Evolutionary conservation across 1,140 invertebrate species (phyloP), one percentile per base, ranked within the genome.

Genomic region (Hydropsyche tenuis): DNA sequence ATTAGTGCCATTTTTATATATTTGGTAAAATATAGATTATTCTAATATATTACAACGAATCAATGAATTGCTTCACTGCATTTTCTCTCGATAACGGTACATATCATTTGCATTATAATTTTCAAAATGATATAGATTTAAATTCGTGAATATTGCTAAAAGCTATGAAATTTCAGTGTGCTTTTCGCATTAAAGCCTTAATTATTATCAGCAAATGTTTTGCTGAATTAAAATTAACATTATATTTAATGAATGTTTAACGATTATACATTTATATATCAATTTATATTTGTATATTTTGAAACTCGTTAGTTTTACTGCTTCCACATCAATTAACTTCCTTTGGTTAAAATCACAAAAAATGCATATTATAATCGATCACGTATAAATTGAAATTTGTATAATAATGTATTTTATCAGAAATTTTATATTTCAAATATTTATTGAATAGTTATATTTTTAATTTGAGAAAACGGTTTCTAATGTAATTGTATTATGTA

Each of bases 171-270:
- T 18, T 53, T 53, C 16, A 20, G 20, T 53, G 48, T 53, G 48
- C 48, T 53, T 53, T 53, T 18, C 18, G 20, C 48, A 37, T 37
- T 53, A 6, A n/a, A 20, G n/a, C 48, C 20, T 53, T 18, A 53
- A 53, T 53, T 53, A 53, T 53, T 53, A 53, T 53, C 48, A 53
- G 48, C 48, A 53, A 18, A 53, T 9, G 16, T 16, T 53, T 53
- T 53, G 48, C 48, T 53, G 48, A 53, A 53, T 53, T 53, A 16
- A 53, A 53, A 20, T 53, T 53, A 18, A 53, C 20, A 48, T n/a
- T 18, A 53, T 18, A 53, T 18, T 53, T 53, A 53, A 53, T 7
- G 20, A 48, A 48, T 48, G 12, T n/a, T 18, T 14, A 14, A 48
- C 14, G 2, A 48, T 18, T 48, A 9, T 18, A 20, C 9, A 18